A percentile compares a stretch with the other conserved stretches of the same genome.
phyloP scores from a whole-genome alignment of 2,888 invertebrate species.

The Anoplius nigerrimus region DNA sequence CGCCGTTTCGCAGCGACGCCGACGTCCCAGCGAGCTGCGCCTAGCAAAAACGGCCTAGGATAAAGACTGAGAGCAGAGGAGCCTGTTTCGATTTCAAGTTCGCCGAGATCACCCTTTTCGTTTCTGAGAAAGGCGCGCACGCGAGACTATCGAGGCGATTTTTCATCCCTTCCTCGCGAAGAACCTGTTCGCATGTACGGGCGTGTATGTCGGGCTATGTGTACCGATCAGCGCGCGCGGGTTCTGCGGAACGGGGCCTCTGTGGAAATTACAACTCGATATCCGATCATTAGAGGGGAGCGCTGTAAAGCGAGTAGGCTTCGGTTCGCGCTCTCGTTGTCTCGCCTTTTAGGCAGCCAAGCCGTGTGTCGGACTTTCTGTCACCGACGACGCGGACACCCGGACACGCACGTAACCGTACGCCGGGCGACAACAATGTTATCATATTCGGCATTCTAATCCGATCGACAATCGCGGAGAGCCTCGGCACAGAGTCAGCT shows the following conservation, averaged over 20 bases:
- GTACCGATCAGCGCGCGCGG: slow-evolving; percentile 12
- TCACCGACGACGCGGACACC: no score
- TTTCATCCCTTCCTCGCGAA: slow-evolving; percentile 30
- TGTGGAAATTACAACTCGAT: slow-evolving; percentile 34
- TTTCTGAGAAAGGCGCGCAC: slow-evolving; percentile 40
- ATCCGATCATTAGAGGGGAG: slow-evolving; percentile 20
- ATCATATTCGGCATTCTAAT: no score
- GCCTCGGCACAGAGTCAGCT: no score
- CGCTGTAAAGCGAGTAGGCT: background rate
- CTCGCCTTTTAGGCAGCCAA: slow-evolving; percentile 3
- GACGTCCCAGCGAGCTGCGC: background rate
- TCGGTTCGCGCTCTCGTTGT: slow-evolving; percentile 10
- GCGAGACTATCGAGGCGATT: slow-evolving; percentile 31
- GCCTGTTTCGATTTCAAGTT: slow-evolving; percentile 46
- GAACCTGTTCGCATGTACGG: slow-evolving; percentile 42
- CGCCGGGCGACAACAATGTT: no score
- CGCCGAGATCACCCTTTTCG: slow-evolving; percentile 32
- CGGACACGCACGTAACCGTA: no score
- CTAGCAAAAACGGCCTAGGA: background rate
- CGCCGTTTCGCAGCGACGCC: no score
- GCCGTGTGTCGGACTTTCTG: no score
- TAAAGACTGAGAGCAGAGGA: background rate
- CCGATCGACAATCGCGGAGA: no score
- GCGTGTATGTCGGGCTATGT: no score
- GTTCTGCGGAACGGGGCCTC: background rate